phyloP scores from a whole-genome alignment of 2,797 vertebrate genomes.

The Epinephelus awoara region DNA sequence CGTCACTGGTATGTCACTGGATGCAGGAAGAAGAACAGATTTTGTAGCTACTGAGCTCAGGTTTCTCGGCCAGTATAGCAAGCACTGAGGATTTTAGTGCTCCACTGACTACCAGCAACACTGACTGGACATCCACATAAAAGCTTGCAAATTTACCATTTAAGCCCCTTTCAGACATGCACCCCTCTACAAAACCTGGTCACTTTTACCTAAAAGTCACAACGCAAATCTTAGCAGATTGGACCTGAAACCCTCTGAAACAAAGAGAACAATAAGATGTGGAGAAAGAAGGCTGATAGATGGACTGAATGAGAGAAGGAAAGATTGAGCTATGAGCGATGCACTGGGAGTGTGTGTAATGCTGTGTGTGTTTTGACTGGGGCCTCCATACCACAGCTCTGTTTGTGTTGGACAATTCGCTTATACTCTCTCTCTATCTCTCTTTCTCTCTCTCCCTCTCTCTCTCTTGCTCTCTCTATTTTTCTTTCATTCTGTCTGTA shows the following conservation, averaged over 20 bases:
- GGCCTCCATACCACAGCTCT: constrained; percentile 66
- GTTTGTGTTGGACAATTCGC: constrained; percentile 68
- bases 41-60: too few relatives aligned
- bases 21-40: too few relatives aligned
- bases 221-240: background rate
- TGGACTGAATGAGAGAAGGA: constrained; percentile 19
- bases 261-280: constrained; percentile 1
- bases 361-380: constrained; percentile 59
- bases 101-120: too few relatives aligned
- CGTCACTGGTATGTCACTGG: too few relatives aligned
- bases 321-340: constrained; percentile 38
- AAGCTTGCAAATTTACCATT: too few relatives aligned
- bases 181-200: background rate
- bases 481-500: constrained; percentile 57
- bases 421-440: constrained; percentile 23
- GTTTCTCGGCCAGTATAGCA: too few relatives aligned
- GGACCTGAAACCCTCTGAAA: background rate
- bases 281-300: constrained; percentile 11
- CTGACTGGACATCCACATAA: too few relatives aligned
- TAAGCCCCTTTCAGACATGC: too few relatives aligned
- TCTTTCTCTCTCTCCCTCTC: constrained; percentile 57
- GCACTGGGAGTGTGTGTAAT: constrained; percentile 35
- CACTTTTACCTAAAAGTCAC: background rate
- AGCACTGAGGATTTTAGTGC: too few relatives aligned
- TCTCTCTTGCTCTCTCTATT: constrained; percentile 28